Evolutionary conservation across 2,797 vertebrate species (phyloP), one percentile per base, ranked within the genome.

Genomic region (Australoheros facetus): DNA sequence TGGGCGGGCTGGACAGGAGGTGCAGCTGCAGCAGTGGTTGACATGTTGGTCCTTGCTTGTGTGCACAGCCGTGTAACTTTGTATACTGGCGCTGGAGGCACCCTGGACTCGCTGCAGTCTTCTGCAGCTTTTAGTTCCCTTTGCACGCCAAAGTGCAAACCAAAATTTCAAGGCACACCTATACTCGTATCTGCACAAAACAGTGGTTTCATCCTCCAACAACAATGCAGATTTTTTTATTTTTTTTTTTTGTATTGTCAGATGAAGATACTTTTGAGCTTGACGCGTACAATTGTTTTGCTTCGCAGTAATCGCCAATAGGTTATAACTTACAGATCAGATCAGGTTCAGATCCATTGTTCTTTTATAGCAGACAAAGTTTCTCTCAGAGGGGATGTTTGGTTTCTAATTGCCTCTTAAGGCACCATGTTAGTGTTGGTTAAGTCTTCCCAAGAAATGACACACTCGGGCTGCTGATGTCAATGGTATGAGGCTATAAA

Each of bases 1-100:
- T 16, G 19, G 17, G 28, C 12, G 26, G 0, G 10, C 64, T 4
- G 1, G 0, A 1, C 16, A n/a, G 26, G 42, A 42, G 30, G 23
- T 28, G 62, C 39, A 19, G 62, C 39, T 66, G 23, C 23, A 45
- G 26, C 17, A 11, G 26, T 1, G 39, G 60, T 42, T 66, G 60
- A 42, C 45, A 5, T 1, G 0, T 19, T 45, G 60, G 5, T 3
- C 39, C 39, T 23, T 28, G 39, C 9, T 1, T 66, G 42, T 26
- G 30, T n/a, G 42, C 64, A 69, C 42, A 19, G 62, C 17, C 1
- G 23, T 51, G 42, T 26, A 51, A 30, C 42, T 30, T 6, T 48
- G 16, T 48, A 30, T 11, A 69, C 4, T 30, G 23, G 16, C 3
- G 16, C 9, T 39, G n/a, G 16, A 51, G 16, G 62, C 42, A 4